Conservation (phyloP, 1,140 invertebrate species). For the Radopholus similis region DNA sequence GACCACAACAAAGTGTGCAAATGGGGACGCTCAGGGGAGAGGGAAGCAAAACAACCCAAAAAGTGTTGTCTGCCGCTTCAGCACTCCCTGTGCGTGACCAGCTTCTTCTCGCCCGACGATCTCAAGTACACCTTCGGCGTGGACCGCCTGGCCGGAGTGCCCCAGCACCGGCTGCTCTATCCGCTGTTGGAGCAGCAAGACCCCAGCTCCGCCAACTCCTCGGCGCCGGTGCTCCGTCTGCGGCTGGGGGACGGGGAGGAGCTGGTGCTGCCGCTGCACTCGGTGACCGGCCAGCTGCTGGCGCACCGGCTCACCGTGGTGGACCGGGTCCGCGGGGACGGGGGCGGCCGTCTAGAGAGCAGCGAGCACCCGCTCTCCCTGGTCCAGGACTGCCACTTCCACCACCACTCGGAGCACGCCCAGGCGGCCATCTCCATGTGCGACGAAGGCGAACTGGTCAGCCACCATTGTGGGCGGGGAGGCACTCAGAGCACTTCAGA, state of each 20-base stretch:
- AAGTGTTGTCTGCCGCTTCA: background rate
- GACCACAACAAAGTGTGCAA: too few species aligned
- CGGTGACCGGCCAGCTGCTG: constrained; percentile 45
- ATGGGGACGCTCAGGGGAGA: background rate
- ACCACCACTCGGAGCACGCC: constrained; percentile 50
- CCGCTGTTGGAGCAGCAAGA: constrained; percentile 30
- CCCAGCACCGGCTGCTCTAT: constrained; percentile 45
- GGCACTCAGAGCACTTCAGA: constrained; percentile 40
- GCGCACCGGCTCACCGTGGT: constrained; percentile 46
- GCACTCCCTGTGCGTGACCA: constrained; percentile 12
- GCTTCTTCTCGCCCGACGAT: constrained; percentile 58
- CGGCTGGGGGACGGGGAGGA: constrained; percentile 24
- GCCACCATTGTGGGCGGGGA: background rate
- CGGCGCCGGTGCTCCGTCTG: constrained; percentile 21
- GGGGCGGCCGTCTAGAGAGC: constrained; percentile 28
- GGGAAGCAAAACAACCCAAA: background rate
- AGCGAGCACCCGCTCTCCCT: background rate
- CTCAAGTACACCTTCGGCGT: constrained; percentile 31
- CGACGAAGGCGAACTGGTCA: constrained; percentile 47
- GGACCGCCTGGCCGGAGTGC: constrained; percentile 36
- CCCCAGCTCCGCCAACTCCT: constrained; percentile 13
- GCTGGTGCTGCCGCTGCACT: constrained; percentile 33
- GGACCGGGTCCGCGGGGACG: constrained; percentile 36
- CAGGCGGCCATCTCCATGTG: constrained; percentile 54
- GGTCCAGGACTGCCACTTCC: constrained; percentile 52